Evolutionary conservation across 2,113 vertebrate genomes (phyloP).

Genomic region (Dasyornis broadbenti): DNA sequence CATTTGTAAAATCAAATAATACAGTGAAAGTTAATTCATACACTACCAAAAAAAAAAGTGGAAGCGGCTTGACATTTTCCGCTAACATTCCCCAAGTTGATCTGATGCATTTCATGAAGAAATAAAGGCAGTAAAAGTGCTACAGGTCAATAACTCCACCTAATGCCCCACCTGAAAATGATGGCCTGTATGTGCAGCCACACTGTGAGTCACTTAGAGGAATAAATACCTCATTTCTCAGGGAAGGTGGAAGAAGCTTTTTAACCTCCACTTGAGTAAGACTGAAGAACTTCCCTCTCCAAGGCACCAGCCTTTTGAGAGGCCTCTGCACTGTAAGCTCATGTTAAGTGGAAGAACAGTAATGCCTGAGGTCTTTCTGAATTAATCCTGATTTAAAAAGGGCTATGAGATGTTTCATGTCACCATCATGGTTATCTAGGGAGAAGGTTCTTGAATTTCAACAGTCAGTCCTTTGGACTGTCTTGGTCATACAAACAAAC

Average conservation of each 20-base stretch:
- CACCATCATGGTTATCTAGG: neutral
- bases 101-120: neutral
- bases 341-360: fast-evolving
- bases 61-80: neutral
- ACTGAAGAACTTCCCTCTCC: neutral
- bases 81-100: neutral
- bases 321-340: neutral
- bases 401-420: fast-evolving
- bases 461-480: neutral
- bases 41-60: neutral
- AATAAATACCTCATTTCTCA: neutral
- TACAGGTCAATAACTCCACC: neutral
- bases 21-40: neutral
- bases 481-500: neutral
- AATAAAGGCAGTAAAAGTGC: neutral
- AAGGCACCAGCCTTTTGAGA: neutral
- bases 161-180: neutral
- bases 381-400: neutral
- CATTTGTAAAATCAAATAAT: neutral
- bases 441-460: neutral
- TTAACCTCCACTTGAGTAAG: neutral
- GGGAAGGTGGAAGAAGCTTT: neutral
- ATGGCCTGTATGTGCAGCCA: neutral
- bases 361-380: neutral
- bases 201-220: neutral